A percentile compares a stretch with the other conserved stretches of the same genome.
Conservation (phyloP, 1,140 invertebrate species). For the Ptiloglossa arizonensis region DNA sequence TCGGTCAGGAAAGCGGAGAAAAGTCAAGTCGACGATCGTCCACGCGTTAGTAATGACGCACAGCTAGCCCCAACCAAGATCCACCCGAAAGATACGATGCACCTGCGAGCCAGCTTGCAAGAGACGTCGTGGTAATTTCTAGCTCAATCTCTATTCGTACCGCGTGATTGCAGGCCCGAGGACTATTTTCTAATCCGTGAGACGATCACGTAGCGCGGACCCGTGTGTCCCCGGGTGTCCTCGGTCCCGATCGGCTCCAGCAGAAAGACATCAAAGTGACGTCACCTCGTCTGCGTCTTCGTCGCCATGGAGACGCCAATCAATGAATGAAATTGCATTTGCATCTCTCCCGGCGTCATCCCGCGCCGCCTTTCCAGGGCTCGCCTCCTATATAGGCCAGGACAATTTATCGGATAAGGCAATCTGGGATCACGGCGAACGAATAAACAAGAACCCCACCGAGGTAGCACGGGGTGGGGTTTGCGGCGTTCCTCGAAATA, state of each 20-base stretch:
- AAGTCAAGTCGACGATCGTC: background rate
- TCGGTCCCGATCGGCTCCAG: background rate
- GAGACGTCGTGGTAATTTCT: background rate
- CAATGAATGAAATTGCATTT: conserved; percentile 72
- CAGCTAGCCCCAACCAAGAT: background rate
- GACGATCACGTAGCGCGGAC: too few relatives aligned
- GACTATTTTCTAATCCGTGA: background rate
- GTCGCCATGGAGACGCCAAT: conserved; percentile 67
- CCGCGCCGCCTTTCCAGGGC: background rate
- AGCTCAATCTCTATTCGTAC: background rate
- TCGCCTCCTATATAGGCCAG: conserved; percentile 5
- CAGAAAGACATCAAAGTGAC: conserved; percentile 50
- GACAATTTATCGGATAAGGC: conserved; percentile 55
- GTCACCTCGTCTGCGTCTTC: conserved; percentile 37
- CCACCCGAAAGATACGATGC: background rate
- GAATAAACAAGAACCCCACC: conserved; percentile 34
- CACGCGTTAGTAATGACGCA: background rate
- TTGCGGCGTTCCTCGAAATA: conserved; percentile 13
- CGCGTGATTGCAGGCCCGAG: background rate
- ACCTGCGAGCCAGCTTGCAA: background rate
- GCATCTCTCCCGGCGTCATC: conserved; percentile 46
- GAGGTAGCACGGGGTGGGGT: too few relatives aligned
- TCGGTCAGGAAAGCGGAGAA: too few relatives aligned
- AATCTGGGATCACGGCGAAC: conserved; percentile 45
- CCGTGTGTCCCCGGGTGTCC: background rate